Base-by-base conservation (phyloP, 2,888 invertebrate genomes). In the Eilema caniola region DNA sequence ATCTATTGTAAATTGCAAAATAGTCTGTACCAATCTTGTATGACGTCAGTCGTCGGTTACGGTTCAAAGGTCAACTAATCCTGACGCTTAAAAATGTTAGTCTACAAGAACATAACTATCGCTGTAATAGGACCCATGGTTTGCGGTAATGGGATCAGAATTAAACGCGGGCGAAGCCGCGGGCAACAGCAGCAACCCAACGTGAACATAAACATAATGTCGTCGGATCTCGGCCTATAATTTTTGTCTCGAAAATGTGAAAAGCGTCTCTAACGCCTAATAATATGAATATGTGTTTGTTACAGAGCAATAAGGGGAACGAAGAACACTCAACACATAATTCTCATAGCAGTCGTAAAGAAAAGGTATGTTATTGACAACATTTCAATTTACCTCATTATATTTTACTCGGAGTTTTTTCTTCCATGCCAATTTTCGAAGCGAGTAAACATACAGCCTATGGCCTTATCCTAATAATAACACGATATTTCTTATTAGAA, bases 321-420 rank as follows among this genome's bases (percentile, higher is more conserved):
- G 83, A 97, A 97, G 90, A 97, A 97, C 91, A 97, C 97, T 89
- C 97, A 97, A 88, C 97, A 97, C 90, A 96, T 97, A 84, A 97
- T 97, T 86, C 96, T 98, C 88, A 96, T 98, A 85, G 98, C 98
- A 75, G 96, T 98, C 85, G 97, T 98, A 70, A 98, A 98, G 93
- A 98, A 97, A 96, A 97, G 97, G 98, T 98, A 95, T 96, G 90
- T 85, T 67, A 33, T 33, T 53, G 31, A 41, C 62, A 24, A 28
- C 20, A 60, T 31, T 16, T 37, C 41, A 67, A 65, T 62, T 0
- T 68, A 69, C 65, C 66, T 70, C 65, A 75, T 67, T 74, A 41
- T 41, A 25, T 41, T 41, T 23, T 20, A 41, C 20, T 41, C 24
- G 0, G 8, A 20, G 3, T 53, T n/a, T n/a, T 20, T 10, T n/a